A percentile compares a stretch with the other conserved stretches of the same genome.
These are phyloP conservation scores for Grantiella picta DNA, from an alignment of 2,113 vertebrate species.

Conservation along the genomic window DNA sequence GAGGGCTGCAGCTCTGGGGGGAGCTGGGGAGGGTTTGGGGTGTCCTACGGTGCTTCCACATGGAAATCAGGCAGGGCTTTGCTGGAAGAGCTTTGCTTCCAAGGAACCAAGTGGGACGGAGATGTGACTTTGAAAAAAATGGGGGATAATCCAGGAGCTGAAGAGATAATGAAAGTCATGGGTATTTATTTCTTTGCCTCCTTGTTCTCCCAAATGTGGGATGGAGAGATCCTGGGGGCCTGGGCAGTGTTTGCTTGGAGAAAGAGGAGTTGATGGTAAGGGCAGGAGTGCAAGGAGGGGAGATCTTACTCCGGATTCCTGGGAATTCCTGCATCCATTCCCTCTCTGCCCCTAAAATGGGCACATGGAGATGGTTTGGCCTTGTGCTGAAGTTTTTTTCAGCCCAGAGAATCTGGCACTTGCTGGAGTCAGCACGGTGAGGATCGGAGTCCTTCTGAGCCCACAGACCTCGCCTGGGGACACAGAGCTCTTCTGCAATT, in stretches of 20 bases:
- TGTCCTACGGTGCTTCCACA: rapidly evolving
- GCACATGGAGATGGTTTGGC: not conserved
- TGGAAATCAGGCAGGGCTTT: rapidly evolving
- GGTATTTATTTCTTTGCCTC: not conserved
- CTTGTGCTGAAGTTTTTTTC: not conserved
- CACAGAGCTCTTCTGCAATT: too few species aligned
- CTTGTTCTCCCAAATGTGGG: not conserved
- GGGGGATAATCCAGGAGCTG: not conserved
- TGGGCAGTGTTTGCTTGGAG: not conserved
- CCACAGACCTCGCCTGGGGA: too few species aligned
- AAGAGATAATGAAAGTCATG: not conserved
- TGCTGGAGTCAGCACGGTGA: too few species aligned
- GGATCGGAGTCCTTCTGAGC: too few species aligned
- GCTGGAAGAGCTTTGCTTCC: not conserved
- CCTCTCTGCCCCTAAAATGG: not conserved
- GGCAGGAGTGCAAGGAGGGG: not conserved
- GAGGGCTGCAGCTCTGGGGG: not conserved
- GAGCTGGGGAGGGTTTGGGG: rapidly evolving
- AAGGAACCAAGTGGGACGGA: not conserved
- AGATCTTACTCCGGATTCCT: not conserved
- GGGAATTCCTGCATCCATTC: not conserved
- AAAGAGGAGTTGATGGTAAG: not conserved
- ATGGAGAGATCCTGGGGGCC: not conserved
- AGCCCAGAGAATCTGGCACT: too few species aligned
- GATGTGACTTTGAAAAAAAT: not conserved